phyloP scores from a whole-genome alignment of 2,113 vertebrate species.

The Platichthys stellatus region DNA sequence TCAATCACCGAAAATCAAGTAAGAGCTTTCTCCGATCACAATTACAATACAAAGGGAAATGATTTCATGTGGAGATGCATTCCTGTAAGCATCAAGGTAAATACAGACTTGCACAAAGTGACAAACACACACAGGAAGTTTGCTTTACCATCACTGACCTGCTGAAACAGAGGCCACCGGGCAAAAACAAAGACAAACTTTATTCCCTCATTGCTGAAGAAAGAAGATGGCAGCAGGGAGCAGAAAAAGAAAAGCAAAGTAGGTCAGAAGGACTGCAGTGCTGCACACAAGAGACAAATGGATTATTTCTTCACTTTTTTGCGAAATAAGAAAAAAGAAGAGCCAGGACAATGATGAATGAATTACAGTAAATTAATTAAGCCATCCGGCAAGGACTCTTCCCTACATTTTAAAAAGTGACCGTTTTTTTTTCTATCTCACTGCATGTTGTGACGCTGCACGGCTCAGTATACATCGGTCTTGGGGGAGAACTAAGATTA shows the following conservation, averaged over 20 bases:
- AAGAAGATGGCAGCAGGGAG: conserved; percentile 63
- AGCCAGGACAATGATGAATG: conserved; percentile 70
- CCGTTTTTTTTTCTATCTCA: neutral
- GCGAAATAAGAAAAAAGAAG: conserved; percentile 36
- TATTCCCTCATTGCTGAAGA: conserved; percentile 45
- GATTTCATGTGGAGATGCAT: neutral
- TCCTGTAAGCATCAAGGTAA: neutral
- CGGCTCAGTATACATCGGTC: conserved; percentile 4
- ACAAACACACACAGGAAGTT: conserved; percentile 18
- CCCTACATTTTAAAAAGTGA: conserved; percentile 52
- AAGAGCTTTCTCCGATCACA: neutral
- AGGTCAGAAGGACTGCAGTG: conserved; percentile 77
- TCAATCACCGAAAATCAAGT: neutral
- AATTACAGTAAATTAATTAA: conserved; percentile 76
- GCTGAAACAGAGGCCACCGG: conserved; percentile 62
- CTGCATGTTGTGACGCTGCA: neutral
- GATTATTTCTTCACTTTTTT: conserved; percentile 68
- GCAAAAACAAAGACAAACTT: conserved; percentile 70
- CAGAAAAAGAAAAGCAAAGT: conserved; percentile 69
- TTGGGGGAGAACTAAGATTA: neutral
- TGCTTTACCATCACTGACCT: conserved; percentile 58
- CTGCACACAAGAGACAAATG: conserved; percentile 73
- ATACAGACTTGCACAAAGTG: neutral
- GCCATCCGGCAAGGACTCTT: conserved; percentile 53
- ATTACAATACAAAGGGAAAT: neutral